These are phyloP conservation scores for Lasiurus cinereus DNA, from an alignment of 2,113 vertebrate genomes.

Conservation along the genomic window DNA sequence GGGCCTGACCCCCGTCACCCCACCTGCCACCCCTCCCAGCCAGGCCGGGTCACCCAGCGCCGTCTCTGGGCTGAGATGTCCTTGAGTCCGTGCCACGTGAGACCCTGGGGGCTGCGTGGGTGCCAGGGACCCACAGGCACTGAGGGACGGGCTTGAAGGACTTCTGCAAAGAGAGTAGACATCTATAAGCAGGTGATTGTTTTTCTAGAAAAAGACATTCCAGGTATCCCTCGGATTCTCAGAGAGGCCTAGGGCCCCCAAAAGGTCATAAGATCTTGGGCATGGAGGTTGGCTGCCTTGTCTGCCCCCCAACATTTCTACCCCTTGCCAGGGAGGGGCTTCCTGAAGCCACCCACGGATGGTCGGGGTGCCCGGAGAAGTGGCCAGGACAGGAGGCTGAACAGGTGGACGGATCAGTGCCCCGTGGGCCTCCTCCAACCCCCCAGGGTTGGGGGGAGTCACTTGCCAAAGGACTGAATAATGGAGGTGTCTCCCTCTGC, in stretches of 20 bases:
- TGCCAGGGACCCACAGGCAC: neutral
- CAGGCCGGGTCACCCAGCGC: neutral
- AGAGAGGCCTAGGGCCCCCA: neutral
- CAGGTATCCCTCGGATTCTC: neutral
- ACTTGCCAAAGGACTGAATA: neutral
- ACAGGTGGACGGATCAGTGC: accelerated
- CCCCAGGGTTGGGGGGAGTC: neutral
- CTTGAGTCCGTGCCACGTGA: neutral
- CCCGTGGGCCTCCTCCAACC: neutral
- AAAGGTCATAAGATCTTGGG: neutral
- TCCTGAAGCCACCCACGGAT: neutral
- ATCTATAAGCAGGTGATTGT: neutral
- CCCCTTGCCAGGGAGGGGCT: neutral
- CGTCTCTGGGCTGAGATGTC: neutral
- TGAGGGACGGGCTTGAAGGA: neutral
- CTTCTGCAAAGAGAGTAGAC: neutral
- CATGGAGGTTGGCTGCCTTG: neutral
- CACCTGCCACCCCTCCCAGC: neutral
- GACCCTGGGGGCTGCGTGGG: neutral
- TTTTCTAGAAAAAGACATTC: neutral
- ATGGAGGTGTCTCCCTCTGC: neutral
- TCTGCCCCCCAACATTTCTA: neutral
- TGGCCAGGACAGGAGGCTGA: neutral
- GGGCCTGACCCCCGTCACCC: accelerated
- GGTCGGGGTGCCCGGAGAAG: neutral